Percentiles rank a stretch among this genome's conserved stretches.
These are phyloP conservation scores for Epinephelus awoara DNA, from an alignment of 2,797 vertebrate species.

Conservation along the genomic window DNA sequence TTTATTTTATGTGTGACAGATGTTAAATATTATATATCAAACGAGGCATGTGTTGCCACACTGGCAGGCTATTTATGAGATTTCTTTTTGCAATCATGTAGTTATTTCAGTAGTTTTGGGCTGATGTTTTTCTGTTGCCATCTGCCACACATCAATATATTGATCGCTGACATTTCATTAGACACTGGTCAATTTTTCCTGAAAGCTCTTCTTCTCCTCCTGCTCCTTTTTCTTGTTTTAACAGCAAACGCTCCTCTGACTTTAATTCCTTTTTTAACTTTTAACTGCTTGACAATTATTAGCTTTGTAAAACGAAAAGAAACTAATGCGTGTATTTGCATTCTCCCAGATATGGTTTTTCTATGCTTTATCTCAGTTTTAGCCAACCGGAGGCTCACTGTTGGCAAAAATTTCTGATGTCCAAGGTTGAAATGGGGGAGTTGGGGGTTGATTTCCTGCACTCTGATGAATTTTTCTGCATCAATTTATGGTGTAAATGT, in stretches of 20 bases:
- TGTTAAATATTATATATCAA: slow-evolving; percentile 54
- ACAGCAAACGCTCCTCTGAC: not conserved
- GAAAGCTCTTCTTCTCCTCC: too few species aligned
- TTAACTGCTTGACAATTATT: not conserved
- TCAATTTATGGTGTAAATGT: too few species aligned
- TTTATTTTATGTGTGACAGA: slow-evolving; percentile 59
- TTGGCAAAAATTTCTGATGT: not conserved
- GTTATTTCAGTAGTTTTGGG: slow-evolving; percentile 5
- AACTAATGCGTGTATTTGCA: not conserved
- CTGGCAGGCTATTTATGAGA: slow-evolving; percentile 25
- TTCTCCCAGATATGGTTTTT: not conserved
- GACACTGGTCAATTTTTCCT: not conserved
- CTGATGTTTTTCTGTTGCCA: not conserved
- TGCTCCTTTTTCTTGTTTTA: not conserved
- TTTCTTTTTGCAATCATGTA: not conserved
- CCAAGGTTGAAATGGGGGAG: too few species aligned
- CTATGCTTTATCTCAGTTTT: not conserved
- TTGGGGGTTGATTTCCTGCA: too few species aligned
- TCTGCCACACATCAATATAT: not conserved
- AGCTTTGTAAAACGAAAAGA: not conserved
- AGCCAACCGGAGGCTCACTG: too few species aligned
- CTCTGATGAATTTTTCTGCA: too few species aligned
- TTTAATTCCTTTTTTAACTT: not conserved
- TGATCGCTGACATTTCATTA: not conserved
- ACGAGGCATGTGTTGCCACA: not conserved